Base-by-base conservation (phyloP, 2,797 vertebrate species). In the Pterois miles region DNA sequence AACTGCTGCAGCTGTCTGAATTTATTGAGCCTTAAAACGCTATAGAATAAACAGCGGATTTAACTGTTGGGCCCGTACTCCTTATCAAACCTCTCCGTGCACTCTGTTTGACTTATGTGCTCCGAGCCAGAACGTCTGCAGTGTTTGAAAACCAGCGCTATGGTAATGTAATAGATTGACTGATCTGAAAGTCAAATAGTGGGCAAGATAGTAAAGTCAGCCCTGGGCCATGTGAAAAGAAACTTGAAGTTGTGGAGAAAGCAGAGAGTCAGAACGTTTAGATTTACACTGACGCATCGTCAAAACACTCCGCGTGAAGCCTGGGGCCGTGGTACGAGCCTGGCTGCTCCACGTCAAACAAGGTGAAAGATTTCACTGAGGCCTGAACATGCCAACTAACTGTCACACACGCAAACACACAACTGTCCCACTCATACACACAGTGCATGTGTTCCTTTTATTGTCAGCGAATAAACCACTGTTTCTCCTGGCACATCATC, bases 1-100 rank as follows among this genome's bases (percentile, higher is more conserved):
- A 90, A 90, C 76, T 86, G 76, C 83, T 85, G 90, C 91, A 92
- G 88, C 91, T 91, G 92, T 92, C 84, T 88, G 88, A 85, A 91
- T 88, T 82, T 89, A 87, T 74, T 82, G 79, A 87, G 87, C 84
- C 65, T 88, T 69, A 62, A 92, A 91, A 83, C 36, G 23, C 71
- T 33, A 60, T 38, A 86, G 84, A 90, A 88, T 84, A 85, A 88
- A 91, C 71, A 83, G 29, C 1, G 50, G 88, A 80, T 88, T 92
- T 89, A 87, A 65, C 66, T 81, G 65, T 52, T 71, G 75, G 77
- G 86, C 75, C 65, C 60, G 62, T 34, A 90, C 53, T 81, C 81
- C 84, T 89, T 87, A 88, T 91, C 84, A 83, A 83, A 85, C 66
- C 75, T 84, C 59, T 65, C 20, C 8, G 70, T 85, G 86, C 83